phyloP scores from a whole-genome alignment of 2,888 invertebrate genomes.

The Rhaphigaster nebulosa region DNA sequence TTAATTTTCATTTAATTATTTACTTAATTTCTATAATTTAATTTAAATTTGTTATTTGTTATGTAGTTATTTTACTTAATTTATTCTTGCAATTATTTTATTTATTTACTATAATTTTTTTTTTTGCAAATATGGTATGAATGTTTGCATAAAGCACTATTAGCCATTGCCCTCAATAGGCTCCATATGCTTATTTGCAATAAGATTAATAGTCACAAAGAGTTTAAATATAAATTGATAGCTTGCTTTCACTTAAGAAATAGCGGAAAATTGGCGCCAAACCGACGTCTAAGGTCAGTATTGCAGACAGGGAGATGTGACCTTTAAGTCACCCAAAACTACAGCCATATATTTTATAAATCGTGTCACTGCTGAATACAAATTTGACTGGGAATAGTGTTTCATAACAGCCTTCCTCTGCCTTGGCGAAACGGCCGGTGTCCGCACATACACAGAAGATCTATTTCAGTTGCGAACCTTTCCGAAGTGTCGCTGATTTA shows the following conservation, averaged over 20 bases:
- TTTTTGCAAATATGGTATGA: too few relatives aligned
- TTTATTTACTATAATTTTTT: too few relatives aligned
- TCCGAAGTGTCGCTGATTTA: not conserved
- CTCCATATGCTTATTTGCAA: not conserved
- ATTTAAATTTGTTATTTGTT: too few relatives aligned
- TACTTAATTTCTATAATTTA: too few relatives aligned
- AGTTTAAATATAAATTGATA: not conserved
- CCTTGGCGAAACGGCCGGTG: not conserved
- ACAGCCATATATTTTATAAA: not conserved
- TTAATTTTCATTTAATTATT: too few relatives aligned
- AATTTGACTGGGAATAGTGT: not conserved
- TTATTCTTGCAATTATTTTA: too few relatives aligned
- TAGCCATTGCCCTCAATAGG: too few relatives aligned
- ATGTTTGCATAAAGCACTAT: too few relatives aligned
- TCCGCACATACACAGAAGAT: not conserved
- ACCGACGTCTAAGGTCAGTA: not conserved
- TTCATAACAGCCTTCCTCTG: not conserved
- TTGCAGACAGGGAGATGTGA: not conserved
- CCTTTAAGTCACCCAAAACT: conserved; percentile 13
- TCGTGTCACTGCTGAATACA: conserved; percentile 20
- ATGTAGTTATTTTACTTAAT: too few relatives aligned
- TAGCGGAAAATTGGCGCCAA: not conserved
- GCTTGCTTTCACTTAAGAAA: conserved; percentile 16
- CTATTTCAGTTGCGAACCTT: not conserved
- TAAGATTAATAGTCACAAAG: not conserved